phyloP scores from a whole-genome alignment of 1,140 invertebrate species.

The Diabrotica undecimpunctata region DNA sequence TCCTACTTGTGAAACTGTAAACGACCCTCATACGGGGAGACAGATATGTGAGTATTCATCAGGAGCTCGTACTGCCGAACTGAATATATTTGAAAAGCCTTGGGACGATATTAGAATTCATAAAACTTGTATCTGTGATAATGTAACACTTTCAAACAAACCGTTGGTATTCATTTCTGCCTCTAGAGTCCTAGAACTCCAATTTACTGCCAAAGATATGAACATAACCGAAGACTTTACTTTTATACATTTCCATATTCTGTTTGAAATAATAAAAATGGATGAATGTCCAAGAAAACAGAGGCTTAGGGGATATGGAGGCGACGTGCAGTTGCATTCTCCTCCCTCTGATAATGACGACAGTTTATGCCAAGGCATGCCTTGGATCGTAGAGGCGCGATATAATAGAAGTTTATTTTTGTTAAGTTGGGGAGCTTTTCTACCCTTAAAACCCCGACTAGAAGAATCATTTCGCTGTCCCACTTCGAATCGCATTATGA shows the following conservation, averaged over 20 bases:
- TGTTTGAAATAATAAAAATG: conserved; percentile 62
- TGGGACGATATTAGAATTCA: conserved; percentile 62
- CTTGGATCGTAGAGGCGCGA: conserved; percentile 70
- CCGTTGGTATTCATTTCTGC: conserved; percentile 62
- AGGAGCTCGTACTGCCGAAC: conserved; percentile 54
- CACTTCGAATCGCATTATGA: conserved; percentile 59
- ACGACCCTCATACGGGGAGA: conserved; percentile 62
- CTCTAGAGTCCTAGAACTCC: conserved; percentile 59
- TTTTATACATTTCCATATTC: conserved; percentile 64
- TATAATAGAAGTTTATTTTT: conserved; percentile 72
- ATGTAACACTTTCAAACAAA: conserved; percentile 53
- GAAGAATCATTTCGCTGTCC: conserved; percentile 59
- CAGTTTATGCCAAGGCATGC: conserved; percentile 67
- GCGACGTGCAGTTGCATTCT: conserved; percentile 56
- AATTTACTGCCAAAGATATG: conserved; percentile 61
- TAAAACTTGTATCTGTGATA: conserved; percentile 68
- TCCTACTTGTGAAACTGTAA: conserved; percentile 62
- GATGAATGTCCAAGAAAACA: conserved; percentile 63
- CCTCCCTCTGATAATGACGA: conserved; percentile 60
- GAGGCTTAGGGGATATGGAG: conserved; percentile 60
- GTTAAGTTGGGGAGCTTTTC: conserved; percentile 68
- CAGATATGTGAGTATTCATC: conserved; percentile 54
- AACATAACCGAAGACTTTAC: conserved; percentile 68
- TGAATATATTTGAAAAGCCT: conserved; percentile 62
- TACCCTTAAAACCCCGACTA: conserved; percentile 49